Conservation (phyloP, 2,797 vertebrate species). For the Molossus molossus region DNA sequence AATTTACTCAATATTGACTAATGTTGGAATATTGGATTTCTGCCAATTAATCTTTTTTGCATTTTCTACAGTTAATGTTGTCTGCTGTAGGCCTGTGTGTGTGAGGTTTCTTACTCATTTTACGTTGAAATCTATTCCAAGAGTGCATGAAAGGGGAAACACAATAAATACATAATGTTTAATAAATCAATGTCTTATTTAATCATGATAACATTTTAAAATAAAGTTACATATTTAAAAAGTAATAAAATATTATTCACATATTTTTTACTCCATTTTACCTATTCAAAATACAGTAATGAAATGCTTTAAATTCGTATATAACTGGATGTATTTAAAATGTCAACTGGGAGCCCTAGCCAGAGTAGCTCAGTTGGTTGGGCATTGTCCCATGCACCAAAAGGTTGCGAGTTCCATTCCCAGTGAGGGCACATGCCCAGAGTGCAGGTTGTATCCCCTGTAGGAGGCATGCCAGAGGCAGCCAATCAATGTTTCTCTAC, state of each 20-base stretch:
- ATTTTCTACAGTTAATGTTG: constrained; percentile 8
- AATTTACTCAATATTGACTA: constrained; percentile 30
- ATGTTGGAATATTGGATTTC: constrained; percentile 30
- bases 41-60: constrained; percentile 11
- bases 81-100: background rate
- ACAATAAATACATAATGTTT: background rate
- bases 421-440: too few species aligned
- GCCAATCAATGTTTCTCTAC: too few species aligned
- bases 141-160: background rate
- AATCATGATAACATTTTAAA: constrained; percentile 16
- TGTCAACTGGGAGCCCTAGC: background rate
- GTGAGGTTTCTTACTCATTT: constrained; percentile 15
- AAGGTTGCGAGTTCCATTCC: too few species aligned
- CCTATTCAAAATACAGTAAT: background rate
- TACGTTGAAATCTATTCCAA: constrained; percentile 38
- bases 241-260: background rate
- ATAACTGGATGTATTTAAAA: background rate
- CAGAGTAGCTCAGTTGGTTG: too few species aligned
- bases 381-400: too few species aligned
- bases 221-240: constrained; percentile 26
- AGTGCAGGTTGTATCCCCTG: too few species aligned
- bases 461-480: too few species aligned
- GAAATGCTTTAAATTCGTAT: constrained; percentile 41
- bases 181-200: background rate
- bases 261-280: constrained; percentile 10